These are phyloP conservation scores for Cataglyphis hispanica DNA, from an alignment of 1,140 invertebrate genomes.

Conservation along the genomic window DNA sequence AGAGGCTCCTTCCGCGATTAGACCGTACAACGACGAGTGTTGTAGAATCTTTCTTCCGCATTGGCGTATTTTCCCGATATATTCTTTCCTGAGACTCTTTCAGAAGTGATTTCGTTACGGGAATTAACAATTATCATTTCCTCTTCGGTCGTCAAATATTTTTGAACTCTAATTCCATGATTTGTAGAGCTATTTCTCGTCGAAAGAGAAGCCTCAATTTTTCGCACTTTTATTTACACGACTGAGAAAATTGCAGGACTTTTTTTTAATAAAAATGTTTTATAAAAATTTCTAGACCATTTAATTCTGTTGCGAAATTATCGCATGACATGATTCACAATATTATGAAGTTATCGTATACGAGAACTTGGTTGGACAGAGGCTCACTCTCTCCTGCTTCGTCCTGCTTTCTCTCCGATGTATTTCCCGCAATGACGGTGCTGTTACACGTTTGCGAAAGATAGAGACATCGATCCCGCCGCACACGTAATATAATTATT, in stretches of 20 bases:
- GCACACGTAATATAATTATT: conserved; percentile 69
- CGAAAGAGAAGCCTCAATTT: neutral
- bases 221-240: neutral
- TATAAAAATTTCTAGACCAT: neutral
- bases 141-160: neutral
- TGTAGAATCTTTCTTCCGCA: conserved; percentile 58
- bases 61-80: conserved; percentile 51
- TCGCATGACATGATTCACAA: neutral
- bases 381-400: conserved; percentile 27
- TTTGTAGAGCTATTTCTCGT: neutral
- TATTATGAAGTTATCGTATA: neutral
- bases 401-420: conserved; percentile 57
- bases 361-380: conserved; percentile 16
- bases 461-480: conserved; percentile 66
- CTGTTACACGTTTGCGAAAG: conserved; percentile 37
- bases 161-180: neutral
- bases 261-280: neutral
- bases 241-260: neutral
- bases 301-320: neutral
- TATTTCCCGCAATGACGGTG: neutral
- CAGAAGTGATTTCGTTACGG: neutral
- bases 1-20: conserved; percentile 66
- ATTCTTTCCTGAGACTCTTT: neutral
- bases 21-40: conserved; percentile 57
- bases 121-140: neutral